Conservation (phyloP, 2,888 invertebrate species). For the Ophion obscuratus region DNA sequence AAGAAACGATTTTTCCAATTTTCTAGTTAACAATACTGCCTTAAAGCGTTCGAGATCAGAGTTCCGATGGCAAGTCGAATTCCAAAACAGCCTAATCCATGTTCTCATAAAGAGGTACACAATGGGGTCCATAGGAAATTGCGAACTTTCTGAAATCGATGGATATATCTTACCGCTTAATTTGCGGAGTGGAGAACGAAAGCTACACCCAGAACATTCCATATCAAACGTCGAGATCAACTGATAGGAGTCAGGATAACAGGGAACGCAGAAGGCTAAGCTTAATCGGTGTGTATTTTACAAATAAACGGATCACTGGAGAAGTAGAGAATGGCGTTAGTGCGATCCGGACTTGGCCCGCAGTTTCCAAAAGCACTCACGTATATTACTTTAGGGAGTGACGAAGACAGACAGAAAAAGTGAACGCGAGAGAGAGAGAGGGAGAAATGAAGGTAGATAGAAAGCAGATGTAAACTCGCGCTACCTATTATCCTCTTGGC, state of each 20-base stretch:
- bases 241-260: constrained; percentile 60
- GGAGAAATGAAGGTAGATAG: neutral
- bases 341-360: constrained; percentile 32
- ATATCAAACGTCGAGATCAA: constrained; percentile 48
- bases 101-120: constrained; percentile 3
- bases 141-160: constrained; percentile 5
- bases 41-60: too few species aligned
- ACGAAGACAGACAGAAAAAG: constrained; percentile 15
- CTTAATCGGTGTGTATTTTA: constrained; percentile 28
- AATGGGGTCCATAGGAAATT: neutral
- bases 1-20: too few species aligned
- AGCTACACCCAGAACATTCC: constrained; percentile 1
- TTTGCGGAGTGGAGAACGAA: neutral
- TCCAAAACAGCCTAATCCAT: neutral
- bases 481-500: constrained; percentile 9
- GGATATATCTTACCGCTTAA: constrained; percentile 6
- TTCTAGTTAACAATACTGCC: too few species aligned
- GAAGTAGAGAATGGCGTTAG: constrained; percentile 24
- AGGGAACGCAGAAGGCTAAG: constrained; percentile 9
- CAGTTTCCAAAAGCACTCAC: constrained; percentile 61
- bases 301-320: constrained; percentile 50
- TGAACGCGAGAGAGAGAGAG: neutral
- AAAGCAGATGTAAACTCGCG: too few species aligned
- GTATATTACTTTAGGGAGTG: constrained; percentile 52
- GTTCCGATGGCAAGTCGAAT: neutral